phyloP scores from a whole-genome alignment of 2,113 vertebrate genomes.

The Cairina moschata region DNA sequence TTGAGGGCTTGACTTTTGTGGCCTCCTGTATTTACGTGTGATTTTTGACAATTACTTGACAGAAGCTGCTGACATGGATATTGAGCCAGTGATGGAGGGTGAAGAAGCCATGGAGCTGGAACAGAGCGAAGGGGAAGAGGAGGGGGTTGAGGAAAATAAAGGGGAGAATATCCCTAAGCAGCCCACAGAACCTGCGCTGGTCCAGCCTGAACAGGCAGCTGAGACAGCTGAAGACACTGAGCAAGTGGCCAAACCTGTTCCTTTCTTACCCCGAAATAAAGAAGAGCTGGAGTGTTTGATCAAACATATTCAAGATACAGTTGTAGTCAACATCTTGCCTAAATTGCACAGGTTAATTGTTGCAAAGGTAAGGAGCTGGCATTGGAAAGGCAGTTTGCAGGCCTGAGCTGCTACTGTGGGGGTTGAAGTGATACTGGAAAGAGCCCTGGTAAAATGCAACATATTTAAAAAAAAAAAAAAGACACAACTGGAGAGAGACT shows the following conservation, averaged over 20 bases:
- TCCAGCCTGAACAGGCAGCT: neutral
- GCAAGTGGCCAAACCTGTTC: conserved; percentile 36
- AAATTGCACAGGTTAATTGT: conserved; percentile 90
- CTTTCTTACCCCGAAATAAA: conserved; percentile 84
- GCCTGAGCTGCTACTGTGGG: neutral
- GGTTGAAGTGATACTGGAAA: neutral
- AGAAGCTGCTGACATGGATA: conserved; percentile 58
- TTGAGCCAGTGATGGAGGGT: conserved; percentile 49
- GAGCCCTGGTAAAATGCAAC: neutral
- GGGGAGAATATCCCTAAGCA: neutral
- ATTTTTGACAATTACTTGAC: conserved; percentile 21
- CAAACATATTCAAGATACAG: conserved; percentile 83
- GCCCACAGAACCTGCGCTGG: neutral
- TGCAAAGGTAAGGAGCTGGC: conserved; percentile 82
- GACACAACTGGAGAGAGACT: neutral
- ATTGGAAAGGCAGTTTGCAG: neutral
- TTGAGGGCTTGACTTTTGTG: neutral
- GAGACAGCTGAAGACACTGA: neutral
- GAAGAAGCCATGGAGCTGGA: conserved; percentile 79
- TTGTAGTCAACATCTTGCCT: conserved; percentile 87
- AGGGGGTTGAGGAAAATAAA: conserved; percentile 47
- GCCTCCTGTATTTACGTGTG: neutral
- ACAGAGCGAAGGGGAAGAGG: conserved; percentile 69
- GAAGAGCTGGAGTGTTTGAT: conserved; percentile 86
- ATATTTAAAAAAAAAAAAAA: neutral